Conservation (phyloP, 1,140 invertebrate species). For the Drosophila arawakana region DNA sequence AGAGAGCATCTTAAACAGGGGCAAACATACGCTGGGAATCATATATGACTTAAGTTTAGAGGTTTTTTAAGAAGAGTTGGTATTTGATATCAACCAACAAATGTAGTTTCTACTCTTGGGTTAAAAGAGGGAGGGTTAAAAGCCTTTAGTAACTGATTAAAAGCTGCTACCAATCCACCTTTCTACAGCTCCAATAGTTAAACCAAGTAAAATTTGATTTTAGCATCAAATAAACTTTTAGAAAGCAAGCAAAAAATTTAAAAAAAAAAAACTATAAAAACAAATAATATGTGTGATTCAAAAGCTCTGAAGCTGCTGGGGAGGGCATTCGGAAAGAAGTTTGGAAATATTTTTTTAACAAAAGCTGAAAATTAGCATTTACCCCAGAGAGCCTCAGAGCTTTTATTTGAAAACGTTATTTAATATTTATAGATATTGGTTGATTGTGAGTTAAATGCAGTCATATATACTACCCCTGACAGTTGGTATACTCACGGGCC, state of each 20-base stretch:
- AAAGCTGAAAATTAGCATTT: background rate
- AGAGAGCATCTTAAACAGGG: slow-evolving; percentile 2
- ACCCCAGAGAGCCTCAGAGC: background rate
- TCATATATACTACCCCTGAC: slow-evolving; percentile 23
- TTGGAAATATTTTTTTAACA: background rate
- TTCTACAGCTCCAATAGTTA: no score
- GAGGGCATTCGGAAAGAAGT: background rate
- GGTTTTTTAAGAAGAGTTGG: no score
- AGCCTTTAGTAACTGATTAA: no score
- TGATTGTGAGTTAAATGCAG: slow-evolving; percentile 17
- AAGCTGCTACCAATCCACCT: background rate
- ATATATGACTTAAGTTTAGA: background rate
- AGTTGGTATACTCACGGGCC: slow-evolving; percentile 25
- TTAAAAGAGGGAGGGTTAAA: no score
- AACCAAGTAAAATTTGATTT: background rate
- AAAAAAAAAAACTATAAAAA: background rate
- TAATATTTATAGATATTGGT: no score
- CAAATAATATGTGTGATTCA: background rate
- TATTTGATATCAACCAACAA: no score
- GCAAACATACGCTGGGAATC: background rate
- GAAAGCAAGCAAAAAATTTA: no score
- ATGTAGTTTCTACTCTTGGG: no score
- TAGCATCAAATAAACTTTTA: background rate
- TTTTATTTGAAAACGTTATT: background rate
- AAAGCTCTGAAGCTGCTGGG: background rate